Evolutionary conservation across 2,888 invertebrate species (phyloP), one percentile per base, ranked within the genome.

Genomic region (Cenopis cana): DNA sequence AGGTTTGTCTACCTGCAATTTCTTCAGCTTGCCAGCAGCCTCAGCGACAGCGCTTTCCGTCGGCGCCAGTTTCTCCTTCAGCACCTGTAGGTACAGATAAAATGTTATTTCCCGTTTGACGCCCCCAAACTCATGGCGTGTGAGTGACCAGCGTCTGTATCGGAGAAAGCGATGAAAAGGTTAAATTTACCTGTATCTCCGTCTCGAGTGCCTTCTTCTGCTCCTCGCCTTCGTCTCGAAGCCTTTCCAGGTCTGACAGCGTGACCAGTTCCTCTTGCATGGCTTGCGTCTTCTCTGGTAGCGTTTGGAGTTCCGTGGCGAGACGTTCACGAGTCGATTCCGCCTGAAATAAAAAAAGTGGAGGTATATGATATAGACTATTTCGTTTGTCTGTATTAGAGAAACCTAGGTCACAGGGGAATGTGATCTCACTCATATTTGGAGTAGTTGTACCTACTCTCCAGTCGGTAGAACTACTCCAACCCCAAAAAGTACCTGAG

Each of bases 211-310:
- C 85, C 59, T 90, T 92, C 77, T 94, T 94, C 79, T 95, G 95
- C 41, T 93, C 91, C 75, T 92, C 93, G 2, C 93, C 95, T 76
- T 95, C 94, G 17, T 91, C 89, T 76, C 94, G 93, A 11, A 95
- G 82, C 41, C 87, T 91, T 54, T 95, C 95, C 5, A 96, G 83
- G 82, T 96, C 95, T 5, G 95, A 93, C 61, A 95, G 91, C 2
- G 90, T 90, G 0, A 93, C 83, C 33, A 96, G 90, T 79, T 97
- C 96, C 60, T 93, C 93, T 76, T 95, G 93, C 95, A 96, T 95
- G 4, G 93, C 93, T 71, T 88, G 93, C 20, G 96, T 95, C 84
- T 96, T 96, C 66, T 95, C 94, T 67, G 96, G 96, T 72, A 97
- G 85, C 59, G 96, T 95, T 78, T 95, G 94, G 38, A 96, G 92